A percentile compares a stretch with the other conserved stretches of the same genome.
These are phyloP conservation scores for Cephalopholis sonnerati DNA, from an alignment of 2,113 vertebrate genomes.

Conservation along the genomic window DNA sequence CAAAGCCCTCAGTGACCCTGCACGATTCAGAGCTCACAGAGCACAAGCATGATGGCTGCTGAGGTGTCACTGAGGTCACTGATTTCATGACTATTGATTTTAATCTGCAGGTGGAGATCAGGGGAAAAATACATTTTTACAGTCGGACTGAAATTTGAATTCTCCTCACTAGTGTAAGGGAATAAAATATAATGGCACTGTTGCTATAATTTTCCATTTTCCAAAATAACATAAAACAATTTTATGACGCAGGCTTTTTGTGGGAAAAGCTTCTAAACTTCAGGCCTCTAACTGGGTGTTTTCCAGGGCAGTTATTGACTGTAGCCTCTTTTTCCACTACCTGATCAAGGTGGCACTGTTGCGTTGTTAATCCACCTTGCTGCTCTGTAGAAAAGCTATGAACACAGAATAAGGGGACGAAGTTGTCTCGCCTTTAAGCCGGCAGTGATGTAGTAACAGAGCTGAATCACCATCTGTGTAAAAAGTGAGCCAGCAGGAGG, in stretches of 20 bases:
- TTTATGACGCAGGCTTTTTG: background rate
- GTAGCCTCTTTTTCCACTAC: too few relatives aligned
- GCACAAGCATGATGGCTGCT: background rate
- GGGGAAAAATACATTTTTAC: background rate
- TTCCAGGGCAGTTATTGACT: too few relatives aligned
- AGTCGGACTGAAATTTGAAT: background rate
- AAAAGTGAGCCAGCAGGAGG: too few relatives aligned
- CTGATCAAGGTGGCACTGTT: too few relatives aligned
- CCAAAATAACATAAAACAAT: background rate
- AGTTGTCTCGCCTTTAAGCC: too few relatives aligned
- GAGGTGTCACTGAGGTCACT: background rate
- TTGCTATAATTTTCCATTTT: background rate
- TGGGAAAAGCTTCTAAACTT: background rate
- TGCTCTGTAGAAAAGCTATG: too few relatives aligned
- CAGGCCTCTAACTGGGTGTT: too few relatives aligned
- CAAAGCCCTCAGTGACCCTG: background rate
- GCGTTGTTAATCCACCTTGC: too few relatives aligned
- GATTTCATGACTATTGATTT: constrained; percentile 2
- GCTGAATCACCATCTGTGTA: too few relatives aligned
- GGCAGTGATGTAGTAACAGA: too few relatives aligned
- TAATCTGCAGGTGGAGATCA: background rate
- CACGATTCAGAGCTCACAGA: background rate
- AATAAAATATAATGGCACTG: too few relatives aligned
- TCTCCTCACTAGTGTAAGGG: background rate
- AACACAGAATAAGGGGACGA: too few relatives aligned